Evolutionary conservation across 2,888 invertebrate species (phyloP), one percentile per base, ranked within the genome.

Genomic region (Polydrusus tereticollis): DNA sequence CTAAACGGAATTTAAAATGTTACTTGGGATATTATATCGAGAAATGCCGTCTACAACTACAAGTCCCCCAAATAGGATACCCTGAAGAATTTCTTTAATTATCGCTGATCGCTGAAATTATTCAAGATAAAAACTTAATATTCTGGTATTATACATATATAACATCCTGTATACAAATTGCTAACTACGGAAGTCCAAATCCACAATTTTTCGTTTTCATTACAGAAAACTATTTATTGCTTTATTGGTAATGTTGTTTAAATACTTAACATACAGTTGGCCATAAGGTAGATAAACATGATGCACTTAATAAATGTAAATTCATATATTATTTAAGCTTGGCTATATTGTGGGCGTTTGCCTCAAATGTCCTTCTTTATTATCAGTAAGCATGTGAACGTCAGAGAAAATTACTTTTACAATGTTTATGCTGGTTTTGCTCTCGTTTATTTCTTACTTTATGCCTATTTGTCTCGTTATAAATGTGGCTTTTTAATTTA

Each of bases 381-480:
- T 69, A 73, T 69, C 73, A 52, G 73, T 62, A 73, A 55, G 65
- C 69, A 65, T 69, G 65, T 73, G 69, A 73, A 69, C 66, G 73
- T 69, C 65, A 57, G 58, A 60, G 60, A 65, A 73, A 73, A 69
- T 69, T 59, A 62, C 73, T 57, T 73, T 69, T 62, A 60, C 66
- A 69, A 62, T 73, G 69, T 73, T 73, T 69, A 69, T 73, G 59
- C 60, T 47, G 62, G 62, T 68, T 38, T 58, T 64, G 68, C 59
- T 38, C 58, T 47, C 67, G 38, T 67, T 67, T 72, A 67, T 62
- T 67, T 57, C 67, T 62, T 66, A 55, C 60, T 71, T 71, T 66
- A 71, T 66, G 66, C 67, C 26, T 47, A 67, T 67, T 43, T 66
- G 38, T 33, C 63, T 59, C 47, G 57, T 62, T 72, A 29, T 21